Percentiles rank a stretch among this genome's conserved stretches.
These are phyloP conservation scores for Hypselothyrea guttata DNA, from an alignment of 2,888 invertebrate species.

Conservation along the genomic window DNA sequence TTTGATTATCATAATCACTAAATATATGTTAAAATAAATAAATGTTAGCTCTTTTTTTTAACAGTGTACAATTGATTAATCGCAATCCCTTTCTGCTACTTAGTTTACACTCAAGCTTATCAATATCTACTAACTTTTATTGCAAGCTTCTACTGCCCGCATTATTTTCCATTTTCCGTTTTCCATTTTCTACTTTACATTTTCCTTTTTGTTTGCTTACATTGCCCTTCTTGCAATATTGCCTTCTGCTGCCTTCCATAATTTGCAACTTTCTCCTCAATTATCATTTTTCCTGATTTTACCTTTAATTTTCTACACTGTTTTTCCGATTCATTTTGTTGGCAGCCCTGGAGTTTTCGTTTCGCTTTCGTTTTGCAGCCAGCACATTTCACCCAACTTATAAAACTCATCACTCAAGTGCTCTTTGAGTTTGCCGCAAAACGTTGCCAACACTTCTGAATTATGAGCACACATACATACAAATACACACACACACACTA, in stretches of 20 bases:
- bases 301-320: slow-evolving; percentile 11
- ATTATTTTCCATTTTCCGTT: no score
- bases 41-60: no score
- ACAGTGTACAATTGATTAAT: no score
- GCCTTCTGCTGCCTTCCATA: slow-evolving; percentile 6
- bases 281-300: slow-evolving; percentile 18
- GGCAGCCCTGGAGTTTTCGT: not conserved
- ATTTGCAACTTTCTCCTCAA: slow-evolving; percentile 7
- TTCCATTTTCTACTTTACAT: no score
- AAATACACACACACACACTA: slow-evolving; percentile 38
- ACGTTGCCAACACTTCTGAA: slow-evolving; percentile 62
- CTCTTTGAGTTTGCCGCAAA: slow-evolving; percentile 56
- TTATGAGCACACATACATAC: slow-evolving; percentile 58
- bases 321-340: slow-evolving; percentile 5
- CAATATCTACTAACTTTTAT: no score
- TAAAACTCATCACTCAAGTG: slow-evolving; percentile 65
- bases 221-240: not conserved
- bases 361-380: slow-evolving; percentile 13
- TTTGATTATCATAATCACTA: no score
- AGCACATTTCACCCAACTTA: slow-evolving; percentile 34
- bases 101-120: no score
- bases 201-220: no score
- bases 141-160: no score
- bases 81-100: no score
- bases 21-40: no score